Conservation (phyloP, 2,797 vertebrate species). For the Paramormyrops hopkinsi region DNA sequence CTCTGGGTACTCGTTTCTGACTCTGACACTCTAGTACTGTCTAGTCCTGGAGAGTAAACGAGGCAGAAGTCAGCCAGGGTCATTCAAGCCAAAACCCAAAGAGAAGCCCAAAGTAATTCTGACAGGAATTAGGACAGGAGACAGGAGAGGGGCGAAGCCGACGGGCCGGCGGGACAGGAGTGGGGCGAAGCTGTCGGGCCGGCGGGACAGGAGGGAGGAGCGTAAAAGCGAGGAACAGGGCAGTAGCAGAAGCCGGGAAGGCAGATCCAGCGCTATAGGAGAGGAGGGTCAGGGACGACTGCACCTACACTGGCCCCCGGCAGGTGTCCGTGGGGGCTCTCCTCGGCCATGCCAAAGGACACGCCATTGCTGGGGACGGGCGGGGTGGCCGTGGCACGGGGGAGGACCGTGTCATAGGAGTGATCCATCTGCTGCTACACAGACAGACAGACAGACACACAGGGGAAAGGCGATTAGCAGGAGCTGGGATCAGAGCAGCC, state of each 20-base stretch:
- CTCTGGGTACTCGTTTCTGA: background rate
- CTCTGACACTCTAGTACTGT: background rate
- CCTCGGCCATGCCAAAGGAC: slow-evolving; percentile 58
- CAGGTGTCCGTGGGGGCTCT: slow-evolving; percentile 37
- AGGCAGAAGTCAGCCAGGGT: background rate
- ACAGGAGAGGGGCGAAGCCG: no score
- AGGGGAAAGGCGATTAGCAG: background rate
- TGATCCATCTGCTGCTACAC: slow-evolving; percentile 46
- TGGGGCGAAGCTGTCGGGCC: background rate
- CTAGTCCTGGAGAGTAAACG: background rate
- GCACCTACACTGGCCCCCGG: slow-evolving; percentile 57
- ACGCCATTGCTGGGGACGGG: slow-evolving; percentile 60
- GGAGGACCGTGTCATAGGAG: slow-evolving; percentile 69
- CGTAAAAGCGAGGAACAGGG: background rate
- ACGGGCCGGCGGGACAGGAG: background rate
- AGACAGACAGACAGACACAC: background rate
- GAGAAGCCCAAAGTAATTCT: background rate
- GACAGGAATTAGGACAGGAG: no score
- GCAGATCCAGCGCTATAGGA: background rate
- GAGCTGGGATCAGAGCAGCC: background rate
- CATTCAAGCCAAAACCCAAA: background rate
- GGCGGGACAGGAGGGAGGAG: background rate
- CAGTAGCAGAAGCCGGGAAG: background rate
- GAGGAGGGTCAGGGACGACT: slow-evolving; percentile 40
- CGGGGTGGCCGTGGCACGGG: slow-evolving; percentile 69